These are phyloP conservation scores for Pedionomus torquatus DNA, from an alignment of 2,113 vertebrate genomes.

Conservation along the genomic window DNA sequence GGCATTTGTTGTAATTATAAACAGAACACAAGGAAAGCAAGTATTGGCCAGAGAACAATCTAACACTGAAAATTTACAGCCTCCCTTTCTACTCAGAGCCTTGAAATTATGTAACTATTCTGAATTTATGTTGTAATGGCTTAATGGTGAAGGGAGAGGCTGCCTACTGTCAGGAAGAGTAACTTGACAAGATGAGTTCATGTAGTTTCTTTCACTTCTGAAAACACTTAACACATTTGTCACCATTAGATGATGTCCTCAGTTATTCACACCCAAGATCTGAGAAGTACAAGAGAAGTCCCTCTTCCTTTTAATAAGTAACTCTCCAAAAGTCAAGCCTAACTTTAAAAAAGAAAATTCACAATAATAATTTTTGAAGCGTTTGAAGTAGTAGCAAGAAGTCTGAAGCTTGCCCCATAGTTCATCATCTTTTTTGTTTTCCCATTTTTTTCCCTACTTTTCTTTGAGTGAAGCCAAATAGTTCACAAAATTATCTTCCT, in stretches of 20 bases:
- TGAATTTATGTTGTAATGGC: neutral
- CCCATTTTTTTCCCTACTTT: neutral
- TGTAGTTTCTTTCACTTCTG: neutral
- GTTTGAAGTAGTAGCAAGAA: neutral
- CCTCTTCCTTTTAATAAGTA: neutral
- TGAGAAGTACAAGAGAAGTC: neutral
- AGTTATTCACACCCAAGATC: neutral
- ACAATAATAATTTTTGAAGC: neutral
- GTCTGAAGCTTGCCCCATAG: neutral
- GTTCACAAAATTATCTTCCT: neutral
- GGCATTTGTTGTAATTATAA: neutral
- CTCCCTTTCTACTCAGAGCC: neutral
- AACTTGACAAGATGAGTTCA: neutral
- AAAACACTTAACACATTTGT: neutral
- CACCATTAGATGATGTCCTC: neutral
- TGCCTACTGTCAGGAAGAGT: neutral
- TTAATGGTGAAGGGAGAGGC: neutral
- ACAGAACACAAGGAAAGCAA: neutral
- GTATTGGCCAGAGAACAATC: neutral
- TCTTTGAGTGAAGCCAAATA: neutral
- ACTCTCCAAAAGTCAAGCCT: neutral
- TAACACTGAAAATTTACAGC: neutral
- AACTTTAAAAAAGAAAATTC: neutral
- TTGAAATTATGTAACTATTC: neutral
- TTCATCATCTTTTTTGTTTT: neutral